phyloP scores from a whole-genome alignment of 2,797 vertebrate genomes.

The Chaunax sp. region DNA sequence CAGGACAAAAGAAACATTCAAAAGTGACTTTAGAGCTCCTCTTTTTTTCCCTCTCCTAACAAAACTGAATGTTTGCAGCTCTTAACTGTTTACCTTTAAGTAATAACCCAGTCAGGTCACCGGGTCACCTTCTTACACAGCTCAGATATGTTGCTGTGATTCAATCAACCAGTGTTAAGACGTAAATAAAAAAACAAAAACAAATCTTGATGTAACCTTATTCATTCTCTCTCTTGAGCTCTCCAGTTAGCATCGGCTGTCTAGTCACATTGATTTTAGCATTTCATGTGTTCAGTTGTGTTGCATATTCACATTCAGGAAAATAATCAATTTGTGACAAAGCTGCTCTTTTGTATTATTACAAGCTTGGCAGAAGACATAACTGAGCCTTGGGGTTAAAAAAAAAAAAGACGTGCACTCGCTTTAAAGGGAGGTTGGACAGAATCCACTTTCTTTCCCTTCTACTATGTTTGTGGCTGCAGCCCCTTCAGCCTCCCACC shows the following conservation, averaged over 20 bases:
- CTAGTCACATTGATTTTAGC: slow-evolving; percentile 6
- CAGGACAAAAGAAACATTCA: slow-evolving; percentile 4
- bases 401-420: slow-evolving; percentile 2
- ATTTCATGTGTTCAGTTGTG: not conserved
- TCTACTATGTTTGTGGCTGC: slow-evolving; percentile 23
- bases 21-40: slow-evolving; percentile 5
- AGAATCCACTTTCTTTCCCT: slow-evolving; percentile 12
- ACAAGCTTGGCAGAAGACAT: slow-evolving; percentile 3
- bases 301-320: not conserved
- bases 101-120: slow-evolving; percentile 30
- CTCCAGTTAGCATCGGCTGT: slow-evolving; percentile 6
- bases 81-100: slow-evolving; percentile 33
- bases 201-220: not conserved
- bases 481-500: slow-evolving; percentile 15
- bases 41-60: not conserved
- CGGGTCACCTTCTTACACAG: slow-evolving; percentile 33
- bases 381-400: not conserved
- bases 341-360: slow-evolving; percentile 9
- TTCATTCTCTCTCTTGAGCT: slow-evolving; percentile 10
- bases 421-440: slow-evolving; percentile 18
- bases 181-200: not conserved
- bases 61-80: slow-evolving; percentile 25
- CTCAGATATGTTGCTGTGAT: slow-evolving; percentile 42
- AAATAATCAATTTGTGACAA: not conserved
- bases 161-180: slow-evolving; percentile 32